phyloP scores from a whole-genome alignment of 2,113 vertebrate genomes.

The Megatriorchis doriae region DNA sequence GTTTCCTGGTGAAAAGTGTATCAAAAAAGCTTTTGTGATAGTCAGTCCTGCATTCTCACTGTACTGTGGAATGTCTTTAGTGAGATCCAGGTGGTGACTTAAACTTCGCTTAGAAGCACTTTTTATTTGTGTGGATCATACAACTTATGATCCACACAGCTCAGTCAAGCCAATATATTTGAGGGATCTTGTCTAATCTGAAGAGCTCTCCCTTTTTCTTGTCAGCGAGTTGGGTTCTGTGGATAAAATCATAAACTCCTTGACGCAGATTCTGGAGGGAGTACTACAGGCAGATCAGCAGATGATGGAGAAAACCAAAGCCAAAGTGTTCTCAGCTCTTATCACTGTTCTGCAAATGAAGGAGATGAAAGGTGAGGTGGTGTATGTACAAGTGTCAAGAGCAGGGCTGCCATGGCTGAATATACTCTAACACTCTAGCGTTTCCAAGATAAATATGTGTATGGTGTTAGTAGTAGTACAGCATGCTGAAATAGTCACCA shows the following conservation, averaged over 20 bases:
- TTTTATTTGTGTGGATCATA: not conserved
- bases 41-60: not conserved
- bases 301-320: slow-evolving; percentile 93
- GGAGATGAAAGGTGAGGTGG: slow-evolving; percentile 82
- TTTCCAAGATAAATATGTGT: not conserved
- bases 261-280: slow-evolving; percentile 91
- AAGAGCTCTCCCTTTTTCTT: slow-evolving; percentile 32
- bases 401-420: not conserved
- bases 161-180: not conserved
- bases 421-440: not conserved
- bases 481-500: not conserved
- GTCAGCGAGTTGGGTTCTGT: slow-evolving; percentile 84
- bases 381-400: not conserved
- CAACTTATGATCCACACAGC: not conserved
- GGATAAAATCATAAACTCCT: slow-evolving; percentile 84
- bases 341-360: slow-evolving; percentile 92
- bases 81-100: not conserved
- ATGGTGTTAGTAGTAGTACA: not conserved
- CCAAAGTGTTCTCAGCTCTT: slow-evolving; percentile 91
- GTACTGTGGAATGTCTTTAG: not conserved
- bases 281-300: slow-evolving; percentile 90
- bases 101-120: not conserved
- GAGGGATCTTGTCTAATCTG: slow-evolving; percentile 18
- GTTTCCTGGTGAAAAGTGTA: not conserved
- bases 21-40: not conserved